Percentiles rank a stretch among this genome's conserved stretches.
These are phyloP conservation scores for Noctua pronuba DNA, from an alignment of 2,888 invertebrate genomes.

Conservation along the genomic window DNA sequence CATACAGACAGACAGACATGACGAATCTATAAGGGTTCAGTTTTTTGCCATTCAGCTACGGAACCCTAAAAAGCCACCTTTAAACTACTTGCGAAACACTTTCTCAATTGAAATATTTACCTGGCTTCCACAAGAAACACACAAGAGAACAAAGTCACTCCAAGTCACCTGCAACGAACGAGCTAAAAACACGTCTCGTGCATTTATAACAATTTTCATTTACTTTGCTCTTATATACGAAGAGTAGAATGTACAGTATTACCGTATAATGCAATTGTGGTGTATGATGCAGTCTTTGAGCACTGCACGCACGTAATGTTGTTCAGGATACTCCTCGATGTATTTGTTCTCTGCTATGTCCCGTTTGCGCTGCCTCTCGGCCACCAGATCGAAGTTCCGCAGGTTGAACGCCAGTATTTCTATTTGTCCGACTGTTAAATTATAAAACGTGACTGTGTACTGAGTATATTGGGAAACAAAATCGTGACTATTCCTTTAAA, in stretches of 20 bases:
- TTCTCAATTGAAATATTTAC: slow-evolving; percentile 4
- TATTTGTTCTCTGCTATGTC: slow-evolving; percentile 67
- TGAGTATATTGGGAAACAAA: not conserved
- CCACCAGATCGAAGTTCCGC: slow-evolving; percentile 82
- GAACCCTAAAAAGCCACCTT: not conserved
- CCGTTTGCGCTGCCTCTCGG: slow-evolving; percentile 75
- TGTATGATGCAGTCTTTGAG: slow-evolving; percentile 85
- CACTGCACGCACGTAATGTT: slow-evolving; percentile 73
- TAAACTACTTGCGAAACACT: not conserved
- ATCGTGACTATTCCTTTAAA: not conserved
- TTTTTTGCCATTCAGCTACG: too few species aligned
- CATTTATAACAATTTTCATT: slow-evolving; percentile 55
- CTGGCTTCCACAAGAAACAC: slow-evolving; percentile 10
- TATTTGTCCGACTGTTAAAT: slow-evolving; percentile 87
- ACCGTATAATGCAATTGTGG: slow-evolving; percentile 87
- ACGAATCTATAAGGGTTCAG: too few species aligned
- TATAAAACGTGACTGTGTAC: slow-evolving; percentile 26
- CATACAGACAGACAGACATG: too few species aligned
- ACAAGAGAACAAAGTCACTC: slow-evolving; percentile 25
- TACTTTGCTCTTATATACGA: slow-evolving; percentile 45
- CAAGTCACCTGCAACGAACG: slow-evolving; percentile 14
- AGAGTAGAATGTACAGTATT: slow-evolving; percentile 56
- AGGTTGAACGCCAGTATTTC: slow-evolving; percentile 86
- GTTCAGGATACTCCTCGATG: slow-evolving; percentile 60
- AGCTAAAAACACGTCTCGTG: slow-evolving; percentile 40